Evolutionary conservation across 2,797 vertebrate genomes (phyloP).

Genomic region (Lates japonicus): DNA sequence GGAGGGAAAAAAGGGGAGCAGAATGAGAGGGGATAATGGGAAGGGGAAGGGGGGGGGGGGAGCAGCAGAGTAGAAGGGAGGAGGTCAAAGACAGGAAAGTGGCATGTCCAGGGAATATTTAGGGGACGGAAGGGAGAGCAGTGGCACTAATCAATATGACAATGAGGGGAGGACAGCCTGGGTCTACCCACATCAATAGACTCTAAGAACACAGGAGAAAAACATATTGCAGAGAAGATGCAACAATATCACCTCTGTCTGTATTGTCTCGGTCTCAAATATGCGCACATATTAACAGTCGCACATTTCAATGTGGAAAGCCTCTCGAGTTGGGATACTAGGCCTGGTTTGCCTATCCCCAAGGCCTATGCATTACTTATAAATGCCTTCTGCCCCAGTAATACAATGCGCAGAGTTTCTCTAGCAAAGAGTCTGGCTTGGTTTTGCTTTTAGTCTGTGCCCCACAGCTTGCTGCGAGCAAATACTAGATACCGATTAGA

Average conservation of each 20-base stretch:
- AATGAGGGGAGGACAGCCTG: conserved; percentile 47
- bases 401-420: conserved; percentile 55
- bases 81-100: conserved; percentile 63
- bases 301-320: conserved; percentile 23
- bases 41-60: conserved; percentile 13
- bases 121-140: conserved; percentile 9
- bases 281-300: conserved; percentile 20
- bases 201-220: conserved; percentile 45
- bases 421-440: conserved; percentile 39
- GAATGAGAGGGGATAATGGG: conserved; percentile 21
- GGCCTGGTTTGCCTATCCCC: conserved; percentile 45
- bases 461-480: conserved; percentile 58
- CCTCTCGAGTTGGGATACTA: conserved; percentile 26
- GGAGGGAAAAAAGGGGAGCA: conserved; percentile 24
- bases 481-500: conserved; percentile 56
- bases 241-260: conserved; percentile 12
- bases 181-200: conserved; percentile 46
- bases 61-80: conserved; percentile 27
- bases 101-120: conserved; percentile 60
- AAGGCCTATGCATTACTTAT: conserved; percentile 59
- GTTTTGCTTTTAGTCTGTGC: conserved; percentile 55
- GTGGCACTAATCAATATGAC: conserved; percentile 65
- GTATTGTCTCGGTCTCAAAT: conserved; percentile 31
- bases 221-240: conserved; percentile 37
- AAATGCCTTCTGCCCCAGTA: conserved; percentile 53